Base-by-base conservation (phyloP, 2,113 vertebrate genomes). In the Oreotrochilus melanogaster region DNA sequence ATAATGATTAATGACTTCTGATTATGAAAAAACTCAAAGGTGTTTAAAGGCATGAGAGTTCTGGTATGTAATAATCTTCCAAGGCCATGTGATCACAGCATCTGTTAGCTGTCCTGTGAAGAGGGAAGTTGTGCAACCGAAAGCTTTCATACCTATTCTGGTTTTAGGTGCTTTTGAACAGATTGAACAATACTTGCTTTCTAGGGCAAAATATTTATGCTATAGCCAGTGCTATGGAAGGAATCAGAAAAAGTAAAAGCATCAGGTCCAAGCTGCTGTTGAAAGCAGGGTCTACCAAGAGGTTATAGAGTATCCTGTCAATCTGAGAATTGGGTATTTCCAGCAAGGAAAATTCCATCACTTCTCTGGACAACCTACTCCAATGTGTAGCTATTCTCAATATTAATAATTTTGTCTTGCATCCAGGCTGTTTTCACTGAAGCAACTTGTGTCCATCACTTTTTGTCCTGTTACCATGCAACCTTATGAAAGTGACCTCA, bases 1-100 rank as follows among this genome's bases (percentile, higher is more conserved):
- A 24, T 81, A 93, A 71, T 50, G 18, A 10, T 78, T 79, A 78
- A 51, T 93, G 81, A 81, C 61, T 90, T 95, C 58, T 93, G 90
- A 57, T 80, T 82, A 10, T 54, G n/a, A 89, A 89, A 69, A 73
- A 86, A 66, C 31, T 90, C 65, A 65, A 82, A 84, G 78, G 37
- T 74, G 57, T 92, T 93, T 83, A 91, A 85, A 53, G 65, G 16
- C 76, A 86, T 65, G 45, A 74, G 58, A 75, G 74, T 50, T 27
- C 47, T 78, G 17, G 5, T 61, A 22, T 62, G 53, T 43, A 84
- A 37, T 6, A 64, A 57, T 23, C 28, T 87, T 86, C 80, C 54
- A 48, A 76, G 75, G 51, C 28, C 81, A 28, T 50, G 48, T 31
- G 51, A 76, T 67, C 73, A 60, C 11, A 84, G 76, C 70, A 30